These are phyloP conservation scores for Dexiosoma caninum DNA, from an alignment of 2,888 invertebrate species.

Conservation along the genomic window DNA sequence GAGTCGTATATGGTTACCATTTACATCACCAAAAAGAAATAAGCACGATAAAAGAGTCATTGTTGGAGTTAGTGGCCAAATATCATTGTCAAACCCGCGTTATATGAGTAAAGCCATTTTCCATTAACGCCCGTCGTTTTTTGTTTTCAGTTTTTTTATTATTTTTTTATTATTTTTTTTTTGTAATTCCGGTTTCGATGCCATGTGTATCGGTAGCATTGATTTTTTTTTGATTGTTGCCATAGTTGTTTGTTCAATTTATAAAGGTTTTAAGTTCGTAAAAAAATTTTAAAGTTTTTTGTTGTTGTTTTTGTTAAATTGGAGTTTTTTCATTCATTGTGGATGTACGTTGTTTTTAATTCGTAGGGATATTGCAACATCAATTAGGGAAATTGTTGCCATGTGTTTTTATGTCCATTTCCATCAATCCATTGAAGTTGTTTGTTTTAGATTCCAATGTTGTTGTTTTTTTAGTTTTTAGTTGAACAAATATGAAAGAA, in stretches of 20 bases:
- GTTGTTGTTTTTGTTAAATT: slow-evolving; percentile 45
- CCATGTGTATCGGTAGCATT: slow-evolving; percentile 45
- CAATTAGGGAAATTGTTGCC: slow-evolving; percentile 71
- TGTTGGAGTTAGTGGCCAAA: slow-evolving; percentile 70
- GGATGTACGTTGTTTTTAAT: slow-evolving; percentile 59
- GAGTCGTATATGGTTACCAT: slow-evolving; percentile 31
- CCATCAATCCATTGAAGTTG: slow-evolving; percentile 51
- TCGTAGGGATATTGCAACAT: slow-evolving; percentile 71
- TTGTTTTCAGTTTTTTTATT: no score
- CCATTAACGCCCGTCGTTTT: slow-evolving; percentile 64
- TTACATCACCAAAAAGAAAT: slow-evolving; percentile 10
- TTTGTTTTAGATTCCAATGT: slow-evolving; percentile 42
- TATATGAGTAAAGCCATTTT: slow-evolving; percentile 74
- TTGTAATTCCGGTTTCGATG: slow-evolving; percentile 31
- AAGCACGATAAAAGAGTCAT: slow-evolving; percentile 44
- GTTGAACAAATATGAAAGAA: background rate
- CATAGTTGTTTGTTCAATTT: slow-evolving; percentile 48
- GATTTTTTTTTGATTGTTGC: slow-evolving; percentile 51
- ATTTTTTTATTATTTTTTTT: slow-evolving; percentile 15
- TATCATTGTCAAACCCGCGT: slow-evolving; percentile 69
- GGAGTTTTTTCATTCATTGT: slow-evolving; percentile 13
- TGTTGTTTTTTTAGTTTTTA: background rate
- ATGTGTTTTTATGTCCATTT: slow-evolving; percentile 65
- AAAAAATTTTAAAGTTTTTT: slow-evolving; percentile 21
- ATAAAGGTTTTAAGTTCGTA: slow-evolving; percentile 42